Base-by-base conservation (phyloP, 2,797 vertebrate species). In the Todus mexicanus region DNA sequence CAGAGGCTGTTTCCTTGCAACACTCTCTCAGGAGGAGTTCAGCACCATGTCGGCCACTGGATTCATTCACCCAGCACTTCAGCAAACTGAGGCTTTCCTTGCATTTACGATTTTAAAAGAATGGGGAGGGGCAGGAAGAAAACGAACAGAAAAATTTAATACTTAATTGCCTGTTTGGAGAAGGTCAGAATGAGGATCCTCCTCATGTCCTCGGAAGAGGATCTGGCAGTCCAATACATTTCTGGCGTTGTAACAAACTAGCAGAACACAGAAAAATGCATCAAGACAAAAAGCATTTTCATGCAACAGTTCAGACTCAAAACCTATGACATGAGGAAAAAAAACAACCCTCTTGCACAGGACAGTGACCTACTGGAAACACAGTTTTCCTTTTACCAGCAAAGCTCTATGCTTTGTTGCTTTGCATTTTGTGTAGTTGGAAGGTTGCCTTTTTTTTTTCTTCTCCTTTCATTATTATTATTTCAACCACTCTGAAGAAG, bases 101-200 rank as follows among this genome's bases (percentile, higher is more conserved):
- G 50, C 29, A 0, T 42, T n/a, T 48, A 8, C 0, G 5, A 4
- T 66, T 74, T 20, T 2, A 18, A 77, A 95, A 83, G 79, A 92
- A 93, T 54, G 63, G 59, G 91, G 92, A 93, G 76, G 50, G 83
- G 76, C 82, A 68, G 82, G 84, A 93, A 86, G 86, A 87, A 40
- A 68, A 29, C 0, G 9, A 88, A 57, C 20, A 51, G 50, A 69
- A 84, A 77, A 64, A 81, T 80, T 87, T 37, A 5, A 9, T 69
- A 31, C n/a, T 68, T 29, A 23, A 60, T 18, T 15, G 33, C 23
- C 57, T 35, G 10, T 11, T 20, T 7, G 57, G 15, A 65, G 64
- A 80, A 16, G 38, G 74, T 66, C 57, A 76, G 77, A 68, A 31
- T 0, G 11, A 70, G 82, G 51, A 75, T 27, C 45, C 13, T 73